Percentiles rank a stretch among this genome's conserved stretches.
phyloP scores from a whole-genome alignment of 2,113 vertebrate species.

The Agelaius tricolor region DNA sequence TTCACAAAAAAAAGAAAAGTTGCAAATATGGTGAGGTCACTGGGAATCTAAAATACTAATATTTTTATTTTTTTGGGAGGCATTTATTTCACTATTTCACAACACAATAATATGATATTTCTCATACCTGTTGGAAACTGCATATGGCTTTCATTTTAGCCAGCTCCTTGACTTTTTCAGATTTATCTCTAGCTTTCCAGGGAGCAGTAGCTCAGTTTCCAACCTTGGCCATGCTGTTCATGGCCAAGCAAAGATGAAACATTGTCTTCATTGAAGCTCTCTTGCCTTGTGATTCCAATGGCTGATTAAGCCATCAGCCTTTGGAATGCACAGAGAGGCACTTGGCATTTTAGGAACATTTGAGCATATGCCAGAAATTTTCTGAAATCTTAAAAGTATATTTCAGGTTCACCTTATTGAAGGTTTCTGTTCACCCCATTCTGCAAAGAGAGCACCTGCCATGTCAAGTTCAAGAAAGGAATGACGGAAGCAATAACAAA shows the following conservation, averaged over 20 bases:
- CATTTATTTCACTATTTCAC: background rate
- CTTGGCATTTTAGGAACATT: background rate
- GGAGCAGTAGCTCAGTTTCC: background rate
- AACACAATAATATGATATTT: background rate
- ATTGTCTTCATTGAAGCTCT: background rate
- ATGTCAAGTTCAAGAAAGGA: background rate
- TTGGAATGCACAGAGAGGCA: background rate
- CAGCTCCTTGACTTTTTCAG: background rate
- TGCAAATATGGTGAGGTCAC: background rate
- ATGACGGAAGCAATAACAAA: background rate
- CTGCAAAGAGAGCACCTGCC: background rate
- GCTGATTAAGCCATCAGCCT: background rate
- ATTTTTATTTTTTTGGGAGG: background rate
- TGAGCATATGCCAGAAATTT: background rate
- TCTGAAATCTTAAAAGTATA: background rate
- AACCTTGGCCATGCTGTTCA: background rate
- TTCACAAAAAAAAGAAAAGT: background rate
- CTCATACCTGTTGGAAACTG: background rate
- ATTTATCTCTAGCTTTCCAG: background rate
- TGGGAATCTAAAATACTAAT: background rate
- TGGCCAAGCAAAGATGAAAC: background rate
- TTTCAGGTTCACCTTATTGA: background rate
- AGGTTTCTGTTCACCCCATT: background rate
- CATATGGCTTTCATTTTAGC: background rate
- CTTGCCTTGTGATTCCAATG: background rate